A percentile compares a stretch with the other conserved stretches of the same genome.
Conservation (phyloP, 2,113 vertebrate species). For the Malurus melanocephalus region DNA sequence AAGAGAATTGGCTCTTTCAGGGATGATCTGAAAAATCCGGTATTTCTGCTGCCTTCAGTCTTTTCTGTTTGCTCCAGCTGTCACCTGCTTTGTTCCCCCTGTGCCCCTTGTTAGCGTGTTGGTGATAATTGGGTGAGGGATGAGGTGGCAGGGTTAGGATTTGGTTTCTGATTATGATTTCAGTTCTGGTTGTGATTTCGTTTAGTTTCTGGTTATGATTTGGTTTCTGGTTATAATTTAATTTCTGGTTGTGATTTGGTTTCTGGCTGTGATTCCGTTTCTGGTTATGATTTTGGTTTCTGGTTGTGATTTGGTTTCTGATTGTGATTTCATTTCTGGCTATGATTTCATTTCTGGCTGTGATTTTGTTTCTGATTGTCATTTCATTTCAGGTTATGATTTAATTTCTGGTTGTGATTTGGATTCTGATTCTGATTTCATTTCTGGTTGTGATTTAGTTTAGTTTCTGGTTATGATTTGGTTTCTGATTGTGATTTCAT, state of each 20-base stretch:
- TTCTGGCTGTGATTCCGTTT: not conserved
- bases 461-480: not conserved
- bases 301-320: not conserved
- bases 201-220: not conserved
- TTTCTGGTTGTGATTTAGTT: not conserved
- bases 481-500: not conserved
- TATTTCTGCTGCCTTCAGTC: not conserved
- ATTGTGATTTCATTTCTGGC: not conserved
- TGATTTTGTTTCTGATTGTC: not conserved
- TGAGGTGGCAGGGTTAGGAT: not conserved
- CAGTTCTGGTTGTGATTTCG: not conserved
- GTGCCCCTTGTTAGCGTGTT: not conserved
- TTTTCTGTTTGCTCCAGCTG: not conserved
- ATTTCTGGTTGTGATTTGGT: too few species aligned
- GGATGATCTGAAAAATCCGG: not conserved
- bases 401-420: not conserved
- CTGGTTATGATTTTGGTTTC: not conserved
- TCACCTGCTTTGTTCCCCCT: not conserved
- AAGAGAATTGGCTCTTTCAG: not conserved
- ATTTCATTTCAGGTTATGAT: not conserved
- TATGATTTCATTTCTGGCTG: not conserved
- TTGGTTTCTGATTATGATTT: not conserved
- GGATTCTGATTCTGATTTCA: not conserved
- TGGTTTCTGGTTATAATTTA: not conserved
- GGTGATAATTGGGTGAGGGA: conserved; percentile 2